A percentile compares a stretch with the other conserved stretches of the same genome.
Evolutionary conservation across 2,113 vertebrate species (phyloP).

Genomic region (Colius striatus): DNA sequence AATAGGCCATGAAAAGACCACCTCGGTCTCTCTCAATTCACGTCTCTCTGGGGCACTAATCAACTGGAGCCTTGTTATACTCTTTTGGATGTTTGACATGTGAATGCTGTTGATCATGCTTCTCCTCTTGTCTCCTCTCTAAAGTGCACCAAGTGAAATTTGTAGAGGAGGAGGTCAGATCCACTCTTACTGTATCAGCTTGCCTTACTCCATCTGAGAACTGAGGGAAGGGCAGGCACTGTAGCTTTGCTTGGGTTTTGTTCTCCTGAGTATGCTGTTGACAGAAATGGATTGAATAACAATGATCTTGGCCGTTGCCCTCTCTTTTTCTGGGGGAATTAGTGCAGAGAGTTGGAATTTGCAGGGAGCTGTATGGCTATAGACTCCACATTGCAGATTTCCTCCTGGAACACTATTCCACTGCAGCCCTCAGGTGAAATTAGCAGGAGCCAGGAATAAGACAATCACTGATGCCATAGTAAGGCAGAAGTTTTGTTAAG

Average conservation of each 20-base stretch:
- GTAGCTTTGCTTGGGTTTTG: not conserved
- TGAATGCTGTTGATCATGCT: not conserved
- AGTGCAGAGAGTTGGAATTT: not conserved
- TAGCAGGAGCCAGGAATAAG: not conserved
- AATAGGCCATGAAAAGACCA: conserved; percentile 37
- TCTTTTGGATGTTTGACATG: not conserved
- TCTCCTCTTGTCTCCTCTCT: not conserved
- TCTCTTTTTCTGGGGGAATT: not conserved
- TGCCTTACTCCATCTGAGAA: not conserved
- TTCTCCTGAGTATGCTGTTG: not conserved
- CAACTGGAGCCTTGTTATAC: not conserved
- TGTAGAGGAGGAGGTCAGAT: not conserved
- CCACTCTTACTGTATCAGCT: not conserved
- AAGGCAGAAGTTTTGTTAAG: not conserved
- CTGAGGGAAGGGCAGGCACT: not conserved
- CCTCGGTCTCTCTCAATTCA: not conserved
- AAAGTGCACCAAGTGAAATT: not conserved
- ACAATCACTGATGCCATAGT: not conserved
- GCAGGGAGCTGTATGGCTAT: not conserved
- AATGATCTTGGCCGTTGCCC: not conserved
- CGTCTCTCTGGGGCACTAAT: not conserved
- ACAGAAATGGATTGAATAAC: not conserved
- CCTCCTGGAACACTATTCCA: not conserved
- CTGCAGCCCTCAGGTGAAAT: not conserved
- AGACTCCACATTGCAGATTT: not conserved